Base-by-base conservation (phyloP, 2,888 invertebrate species). In the Callinectes sapidus region DNA sequence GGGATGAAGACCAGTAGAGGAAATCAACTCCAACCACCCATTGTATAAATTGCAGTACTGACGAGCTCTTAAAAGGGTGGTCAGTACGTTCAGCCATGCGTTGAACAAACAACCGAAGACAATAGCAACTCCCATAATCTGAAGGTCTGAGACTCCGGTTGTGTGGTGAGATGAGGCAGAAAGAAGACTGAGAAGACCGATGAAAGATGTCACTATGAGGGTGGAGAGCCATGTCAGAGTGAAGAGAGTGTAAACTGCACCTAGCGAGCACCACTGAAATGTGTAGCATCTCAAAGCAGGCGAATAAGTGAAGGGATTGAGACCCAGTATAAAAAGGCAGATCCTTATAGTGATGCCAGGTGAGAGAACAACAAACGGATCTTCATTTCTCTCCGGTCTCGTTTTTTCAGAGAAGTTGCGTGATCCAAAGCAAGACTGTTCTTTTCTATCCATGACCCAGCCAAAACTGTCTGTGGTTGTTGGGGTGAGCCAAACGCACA, bases 71-170 rank as follows among this genome's bases (percentile, higher is more conserved):
- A 42, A 13, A n/a, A 92, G 42, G 5, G 61, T 77, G n/a, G 77
- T 87, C 5, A 92, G n/a, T 14, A 93, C 87, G 54, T 90, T 86
- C n/a, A 93, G 86, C 91, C 89, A 93, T 0, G 93, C 93, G 87
- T 93, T 93, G 35, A 91, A 18, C 18, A 93, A 86, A 35, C 91
- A 93, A 6, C 91, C 91, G 32, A 86, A 85, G 48, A 93, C 89
- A 71, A 93, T 93, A 23, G 61, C 48, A 1, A 89, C 89, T 48
- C 91, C 91, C 86, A 91, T 39, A 35, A 92, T 54, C 61, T 92
- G 89, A 18, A 87, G 66, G 54, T 92, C 87, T 48, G 87, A 55
- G 87, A 71, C 71, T 3, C n/a, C 13, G 71, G 28, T 28, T 8
- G 10, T 71, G 71, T 71, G n/a, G 13, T 71, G 10, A 23, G n/a